phyloP scores from a whole-genome alignment of 2,113 vertebrate species.

The Petrocephalus zakoni region DNA sequence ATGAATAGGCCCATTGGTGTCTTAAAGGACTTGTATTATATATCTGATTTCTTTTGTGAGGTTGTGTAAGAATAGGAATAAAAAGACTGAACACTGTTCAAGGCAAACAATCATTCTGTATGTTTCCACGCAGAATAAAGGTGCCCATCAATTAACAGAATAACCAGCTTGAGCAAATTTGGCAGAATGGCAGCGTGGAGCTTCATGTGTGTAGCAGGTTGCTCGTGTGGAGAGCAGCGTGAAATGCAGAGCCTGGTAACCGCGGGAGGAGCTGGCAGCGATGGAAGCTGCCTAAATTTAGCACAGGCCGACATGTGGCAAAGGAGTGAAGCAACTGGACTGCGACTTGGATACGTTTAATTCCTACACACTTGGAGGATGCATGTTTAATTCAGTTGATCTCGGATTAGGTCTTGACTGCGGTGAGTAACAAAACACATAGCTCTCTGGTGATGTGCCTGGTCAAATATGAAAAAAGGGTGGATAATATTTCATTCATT shows the following conservation, averaged over 20 bases:
- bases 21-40: not conserved
- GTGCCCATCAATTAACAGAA: not conserved
- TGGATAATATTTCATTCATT: not conserved
- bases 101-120: slow-evolving; percentile 5
- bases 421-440: slow-evolving; percentile 35
- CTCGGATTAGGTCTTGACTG: not conserved
- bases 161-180: not conserved
- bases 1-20: slow-evolving; percentile 9
- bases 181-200: not conserved
- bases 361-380: not conserved
- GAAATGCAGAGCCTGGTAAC: slow-evolving; percentile 9
- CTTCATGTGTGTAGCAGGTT: not conserved
- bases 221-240: not conserved
- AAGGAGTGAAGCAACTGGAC: slow-evolving; percentile 25
- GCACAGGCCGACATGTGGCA: slow-evolving; percentile 39
- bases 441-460: not conserved
- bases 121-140: not conserved
- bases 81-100: not conserved
- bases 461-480: not conserved
- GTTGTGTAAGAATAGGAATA: not conserved
- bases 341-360: not conserved
- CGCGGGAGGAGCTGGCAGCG: not conserved
- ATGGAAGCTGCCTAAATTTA: slow-evolving; percentile 50
- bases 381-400: slow-evolving; percentile 4
- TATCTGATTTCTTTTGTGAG: not conserved